phyloP scores from a whole-genome alignment of 2,113 vertebrate species.

The Varanus salvator region DNA sequence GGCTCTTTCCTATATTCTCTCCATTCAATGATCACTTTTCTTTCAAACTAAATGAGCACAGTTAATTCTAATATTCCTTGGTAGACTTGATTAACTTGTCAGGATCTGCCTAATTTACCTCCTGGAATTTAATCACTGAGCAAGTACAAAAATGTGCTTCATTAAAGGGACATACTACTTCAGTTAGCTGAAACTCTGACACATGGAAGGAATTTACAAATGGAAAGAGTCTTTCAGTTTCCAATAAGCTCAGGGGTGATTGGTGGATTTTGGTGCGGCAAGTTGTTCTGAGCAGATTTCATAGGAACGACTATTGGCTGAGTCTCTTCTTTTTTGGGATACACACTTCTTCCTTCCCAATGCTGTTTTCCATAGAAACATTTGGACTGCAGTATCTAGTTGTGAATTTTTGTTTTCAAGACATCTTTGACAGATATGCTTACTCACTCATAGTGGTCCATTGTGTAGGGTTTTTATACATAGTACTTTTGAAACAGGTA shows the following conservation, averaged over 20 bases:
- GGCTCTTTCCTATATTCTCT: conserved; percentile 26
- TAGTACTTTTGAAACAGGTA: too few relatives aligned
- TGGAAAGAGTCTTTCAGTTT: not conserved
- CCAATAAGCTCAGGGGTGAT: not conserved
- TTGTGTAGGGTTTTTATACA: not conserved
- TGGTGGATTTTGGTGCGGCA: not conserved
- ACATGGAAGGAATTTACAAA: not conserved
- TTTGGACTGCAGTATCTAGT: not conserved
- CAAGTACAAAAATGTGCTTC: conserved; percentile 33
- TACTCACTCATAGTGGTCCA: not conserved
- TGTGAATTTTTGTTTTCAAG: not conserved
- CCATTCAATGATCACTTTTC: conserved; percentile 45
- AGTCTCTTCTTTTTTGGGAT: not conserved
- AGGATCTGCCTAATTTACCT: conserved; percentile 46
- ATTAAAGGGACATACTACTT: conserved; percentile 15
- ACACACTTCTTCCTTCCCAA: not conserved
- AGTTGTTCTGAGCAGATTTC: not conserved
- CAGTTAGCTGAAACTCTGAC: conserved; percentile 15
- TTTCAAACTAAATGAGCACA: conserved; percentile 50
- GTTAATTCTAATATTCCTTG: conserved; percentile 52
- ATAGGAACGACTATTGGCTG: not conserved
- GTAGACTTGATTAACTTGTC: conserved; percentile 50
- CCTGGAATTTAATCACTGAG: conserved; percentile 37
- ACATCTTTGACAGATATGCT: not conserved
- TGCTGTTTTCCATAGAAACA: not conserved